Base-by-base conservation (phyloP, 2,113 vertebrate species). In the Cephalopholis sonnerati region DNA sequence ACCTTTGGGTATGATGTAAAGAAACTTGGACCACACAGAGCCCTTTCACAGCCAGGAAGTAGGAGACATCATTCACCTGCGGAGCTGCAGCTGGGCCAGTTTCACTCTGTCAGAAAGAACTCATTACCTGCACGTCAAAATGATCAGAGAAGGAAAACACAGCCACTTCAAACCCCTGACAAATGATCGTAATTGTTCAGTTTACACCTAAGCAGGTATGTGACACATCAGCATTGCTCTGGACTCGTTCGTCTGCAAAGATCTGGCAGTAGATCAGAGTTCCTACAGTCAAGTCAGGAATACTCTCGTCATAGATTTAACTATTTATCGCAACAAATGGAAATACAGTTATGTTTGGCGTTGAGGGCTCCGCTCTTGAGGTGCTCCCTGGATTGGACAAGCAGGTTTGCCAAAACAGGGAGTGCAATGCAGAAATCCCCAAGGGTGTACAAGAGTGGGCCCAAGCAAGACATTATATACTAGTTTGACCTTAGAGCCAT, bases 1-100 rank as follows among this genome's bases (percentile, higher is more conserved):
- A 86, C 84, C 64, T 90, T 90, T 84, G 78, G 63, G 53, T 75
- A 41, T 92, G 93, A 93, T 92, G 93, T 93, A 90, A 91, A 93
- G 92, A 93, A 93, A 93, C 90, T 22, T 1, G 83, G 93, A 92
- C 93, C 93, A 94, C 93, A 94, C 93, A 94, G 91, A 73, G 76
- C 87, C 89, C 91, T 91, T 94, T 94, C 92, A 94, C 82, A 46
- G 84, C 57, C 88, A 92, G 90, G 91, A 91, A 91, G 90, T 70
- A 27, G 69, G 53, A 80, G 89, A 93, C 90, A 85, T 82, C 80
- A 64, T 84, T 93, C 93, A 94, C 89, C 89, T 93, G 93, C 84
- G 15, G 65, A 53, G 71, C 80, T 44, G 78, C 88, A 87, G 88
- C 90, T 91, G 89, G 87, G 84, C 90, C 79, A 69, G 92, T 94